Evolutionary conservation across 2,888 invertebrate species (phyloP).

Genomic region (Temnothorax unifasciatus): DNA sequence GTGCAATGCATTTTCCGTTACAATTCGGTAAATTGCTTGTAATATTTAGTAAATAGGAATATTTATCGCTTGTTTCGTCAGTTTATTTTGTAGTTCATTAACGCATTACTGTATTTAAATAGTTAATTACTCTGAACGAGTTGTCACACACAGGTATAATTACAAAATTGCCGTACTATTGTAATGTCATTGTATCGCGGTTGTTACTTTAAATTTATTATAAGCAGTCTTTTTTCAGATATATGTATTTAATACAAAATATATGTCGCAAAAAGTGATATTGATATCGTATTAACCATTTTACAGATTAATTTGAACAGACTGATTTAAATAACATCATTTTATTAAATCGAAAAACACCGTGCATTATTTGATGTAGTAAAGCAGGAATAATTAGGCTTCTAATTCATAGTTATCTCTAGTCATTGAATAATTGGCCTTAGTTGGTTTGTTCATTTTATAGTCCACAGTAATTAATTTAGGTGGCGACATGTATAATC

Average conservation of each 20-base stretch:
- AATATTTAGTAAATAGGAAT: slow-evolving; percentile 3
- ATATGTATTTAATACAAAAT: slow-evolving; percentile 11
- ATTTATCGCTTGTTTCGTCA: slow-evolving; percentile 4
- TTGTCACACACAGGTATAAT: neutral
- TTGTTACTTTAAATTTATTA: neutral
- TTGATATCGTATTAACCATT: neutral
- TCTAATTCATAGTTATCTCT: neutral
- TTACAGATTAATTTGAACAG: neutral
- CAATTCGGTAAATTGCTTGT: neutral
- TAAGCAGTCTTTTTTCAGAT: neutral
- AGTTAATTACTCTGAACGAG: neutral
- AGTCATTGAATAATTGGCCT: too few relatives aligned
- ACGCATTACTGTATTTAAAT: slow-evolving; percentile 32
- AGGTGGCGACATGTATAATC: slow-evolving; percentile 13
- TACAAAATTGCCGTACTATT: neutral
- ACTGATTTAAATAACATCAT: neutral
- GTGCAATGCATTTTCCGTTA: neutral
- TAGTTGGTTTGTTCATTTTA: slow-evolving; percentile 1
- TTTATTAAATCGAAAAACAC: neutral
- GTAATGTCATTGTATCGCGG: neutral
- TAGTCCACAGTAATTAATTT: slow-evolving; percentile 35
- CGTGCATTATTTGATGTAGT: neutral
- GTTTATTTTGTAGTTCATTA: slow-evolving; percentile 17
- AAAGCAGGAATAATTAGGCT: neutral
- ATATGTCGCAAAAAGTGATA: neutral